Conservation (phyloP, 1,140 invertebrate species). For the Euglossa dilemma region DNA sequence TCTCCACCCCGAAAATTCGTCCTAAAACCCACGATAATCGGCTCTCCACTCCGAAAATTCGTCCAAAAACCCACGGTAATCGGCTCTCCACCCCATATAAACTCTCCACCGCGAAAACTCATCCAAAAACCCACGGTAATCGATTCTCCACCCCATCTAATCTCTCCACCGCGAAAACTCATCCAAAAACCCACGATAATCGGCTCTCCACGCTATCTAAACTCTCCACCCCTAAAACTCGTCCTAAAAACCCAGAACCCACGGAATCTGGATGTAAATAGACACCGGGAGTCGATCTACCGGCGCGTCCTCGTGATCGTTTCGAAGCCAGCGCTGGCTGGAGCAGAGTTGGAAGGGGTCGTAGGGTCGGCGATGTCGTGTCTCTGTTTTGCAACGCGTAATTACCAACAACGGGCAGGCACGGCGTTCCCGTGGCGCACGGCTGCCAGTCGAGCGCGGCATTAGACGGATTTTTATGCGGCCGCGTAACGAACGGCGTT, state of each 20-base stretch:
- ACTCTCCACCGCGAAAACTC: no score
- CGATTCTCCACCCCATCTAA: no score
- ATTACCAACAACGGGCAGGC: slow-evolving; percentile 71
- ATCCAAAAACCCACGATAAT: no score
- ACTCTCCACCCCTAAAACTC: neutral
- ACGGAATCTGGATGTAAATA: neutral
- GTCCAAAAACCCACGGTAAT: no score
- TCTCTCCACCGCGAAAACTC: no score
- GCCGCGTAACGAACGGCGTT: slow-evolving; percentile 70
- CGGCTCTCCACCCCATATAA: no score
- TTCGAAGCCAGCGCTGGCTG: neutral
- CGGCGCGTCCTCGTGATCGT: slow-evolving; percentile 35
- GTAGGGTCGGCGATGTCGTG: slow-evolving; percentile 70
- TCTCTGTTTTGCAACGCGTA: slow-evolving; percentile 77
- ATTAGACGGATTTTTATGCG: slow-evolving; percentile 66
- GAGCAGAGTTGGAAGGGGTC: slow-evolving; percentile 56
- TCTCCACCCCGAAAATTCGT: no score
- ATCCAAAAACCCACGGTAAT: no score
- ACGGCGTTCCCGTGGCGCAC: slow-evolving; percentile 51
- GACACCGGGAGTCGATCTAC: neutral
- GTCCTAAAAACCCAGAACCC: neutral
- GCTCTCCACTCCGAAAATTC: no score
- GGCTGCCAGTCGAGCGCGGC: slow-evolving; percentile 59
- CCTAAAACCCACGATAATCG: no score
- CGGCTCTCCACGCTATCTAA: no score